Evolutionary conservation across 2,888 invertebrate genomes (phyloP), one percentile per base, ranked within the genome.

Genomic region (Erebia aethiops): DNA sequence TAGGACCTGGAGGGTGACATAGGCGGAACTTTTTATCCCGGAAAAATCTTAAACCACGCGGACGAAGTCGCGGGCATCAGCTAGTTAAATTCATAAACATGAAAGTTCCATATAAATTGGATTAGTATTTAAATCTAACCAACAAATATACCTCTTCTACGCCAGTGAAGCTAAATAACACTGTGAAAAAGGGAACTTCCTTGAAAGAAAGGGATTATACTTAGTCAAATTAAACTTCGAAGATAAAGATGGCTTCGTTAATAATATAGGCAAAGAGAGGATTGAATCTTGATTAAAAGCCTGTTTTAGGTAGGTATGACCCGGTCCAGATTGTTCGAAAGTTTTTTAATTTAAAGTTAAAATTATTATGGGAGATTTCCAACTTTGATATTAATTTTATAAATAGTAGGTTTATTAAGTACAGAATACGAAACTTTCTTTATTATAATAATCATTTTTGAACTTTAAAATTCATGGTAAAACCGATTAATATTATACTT

Each of bases 231-330:
- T 64, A 66, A 70, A 73, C 67, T 71, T 67, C 51, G 65, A 58
- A 74, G 67, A 70, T 49, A 66, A 66, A 56, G 61, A 70, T 66
- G 66, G 54, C 54, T 69, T 56, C 61, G 49, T 66, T 46, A 57
- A 51, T 67, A 76, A 72, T 75, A 70, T 71, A 65, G 66, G 52
- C 67, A 70, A 70, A 71, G 66, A 73, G 74, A 71, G 70, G 69
- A 74, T 73, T 72, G 60, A 70, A 73, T 76, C 70, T 73, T 73
- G 74, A 74, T 71, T 71, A 72, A 73, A 75, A 73, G 65, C 63
- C 64, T 71, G 70, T 70, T 68, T 67, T 67, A 67, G 58, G 64
- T 67, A 67, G 58, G 57, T 65, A 49, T 67, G 65, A 52, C 61
- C 70, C 60, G 64, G 51, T 69, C 67, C 67, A 70, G 74, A 69